A percentile compares a stretch with the other conserved stretches of the same genome.
Evolutionary conservation across 2,113 vertebrate species (phyloP).

Genomic region (Pithys albifrons): DNA sequence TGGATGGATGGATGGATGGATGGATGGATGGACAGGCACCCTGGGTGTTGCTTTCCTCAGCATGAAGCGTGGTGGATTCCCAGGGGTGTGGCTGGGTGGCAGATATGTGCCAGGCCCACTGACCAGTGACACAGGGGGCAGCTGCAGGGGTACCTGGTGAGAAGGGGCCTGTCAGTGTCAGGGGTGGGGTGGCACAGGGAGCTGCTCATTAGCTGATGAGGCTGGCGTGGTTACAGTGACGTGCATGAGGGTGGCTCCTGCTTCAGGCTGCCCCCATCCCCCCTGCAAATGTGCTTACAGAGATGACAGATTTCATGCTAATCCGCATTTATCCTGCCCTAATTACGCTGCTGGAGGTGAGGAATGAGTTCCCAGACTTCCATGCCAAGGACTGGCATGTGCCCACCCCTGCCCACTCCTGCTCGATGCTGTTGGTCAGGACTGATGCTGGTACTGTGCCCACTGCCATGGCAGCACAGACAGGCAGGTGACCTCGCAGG

Average conservation of each 20-base stretch:
- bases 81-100: background rate
- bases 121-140: accelerated
- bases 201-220: background rate
- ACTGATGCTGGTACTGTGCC: accelerated
- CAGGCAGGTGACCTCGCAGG: background rate
- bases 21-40: background rate
- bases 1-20: background rate
- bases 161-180: background rate
- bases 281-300: background rate
- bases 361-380: background rate
- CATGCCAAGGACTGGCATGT: background rate
- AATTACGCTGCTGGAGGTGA: background rate
- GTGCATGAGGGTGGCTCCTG: background rate
- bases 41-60: background rate
- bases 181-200: accelerated
- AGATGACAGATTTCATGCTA: slow-evolving; percentile 51
- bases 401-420: background rate
- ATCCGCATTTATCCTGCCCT: slow-evolving; percentile 46
- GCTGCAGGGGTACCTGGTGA: accelerated
- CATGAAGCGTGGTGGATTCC: accelerated
- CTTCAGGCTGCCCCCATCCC: background rate
- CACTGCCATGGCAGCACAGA: background rate
- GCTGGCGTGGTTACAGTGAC: background rate
- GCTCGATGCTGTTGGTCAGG: background rate
- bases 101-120: background rate